phyloP scores from a whole-genome alignment of 2,888 invertebrate species.

The Thysanoteuthis rhombus region DNA sequence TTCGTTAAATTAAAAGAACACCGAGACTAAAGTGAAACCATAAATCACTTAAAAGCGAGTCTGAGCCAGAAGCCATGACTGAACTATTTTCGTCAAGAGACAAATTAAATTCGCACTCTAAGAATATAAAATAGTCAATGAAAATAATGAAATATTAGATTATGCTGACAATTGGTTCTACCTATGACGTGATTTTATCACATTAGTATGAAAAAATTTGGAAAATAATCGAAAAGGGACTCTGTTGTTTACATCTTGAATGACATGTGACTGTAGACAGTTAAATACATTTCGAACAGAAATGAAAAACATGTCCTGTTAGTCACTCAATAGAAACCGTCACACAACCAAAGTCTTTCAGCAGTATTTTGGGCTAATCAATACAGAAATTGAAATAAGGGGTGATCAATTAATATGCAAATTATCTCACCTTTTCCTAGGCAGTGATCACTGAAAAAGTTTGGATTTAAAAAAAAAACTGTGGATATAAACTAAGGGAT shows the following conservation, averaged over 20 bases:
- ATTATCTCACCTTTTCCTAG: no score
- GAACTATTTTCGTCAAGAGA: not conserved
- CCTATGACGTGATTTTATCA: not conserved
- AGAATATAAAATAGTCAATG: not conserved
- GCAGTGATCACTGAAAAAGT: no score
- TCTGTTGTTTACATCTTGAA: not conserved
- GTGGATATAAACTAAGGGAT: no score
- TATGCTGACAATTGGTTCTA: not conserved
- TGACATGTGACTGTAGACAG: not conserved
- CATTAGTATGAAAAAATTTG: not conserved
- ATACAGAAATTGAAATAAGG: no score
- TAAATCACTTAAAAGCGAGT: not conserved
- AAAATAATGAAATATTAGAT: not conserved
- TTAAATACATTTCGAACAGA: not conserved
- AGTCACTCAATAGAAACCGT: no score
- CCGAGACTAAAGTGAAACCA: not conserved
- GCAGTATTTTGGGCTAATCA: no score
- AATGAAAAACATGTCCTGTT: not conserved
- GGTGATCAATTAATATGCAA: no score
- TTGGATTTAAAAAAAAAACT: no score
- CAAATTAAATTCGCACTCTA: not conserved
- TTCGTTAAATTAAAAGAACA: not conserved
- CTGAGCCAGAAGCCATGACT: not conserved
- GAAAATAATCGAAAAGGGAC: not conserved
- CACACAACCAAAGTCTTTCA: no score